Evolutionary conservation across 1,140 invertebrate species (phyloP), one percentile per base, ranked within the genome.

Genomic region (Conopomorpha cramerella): DNA sequence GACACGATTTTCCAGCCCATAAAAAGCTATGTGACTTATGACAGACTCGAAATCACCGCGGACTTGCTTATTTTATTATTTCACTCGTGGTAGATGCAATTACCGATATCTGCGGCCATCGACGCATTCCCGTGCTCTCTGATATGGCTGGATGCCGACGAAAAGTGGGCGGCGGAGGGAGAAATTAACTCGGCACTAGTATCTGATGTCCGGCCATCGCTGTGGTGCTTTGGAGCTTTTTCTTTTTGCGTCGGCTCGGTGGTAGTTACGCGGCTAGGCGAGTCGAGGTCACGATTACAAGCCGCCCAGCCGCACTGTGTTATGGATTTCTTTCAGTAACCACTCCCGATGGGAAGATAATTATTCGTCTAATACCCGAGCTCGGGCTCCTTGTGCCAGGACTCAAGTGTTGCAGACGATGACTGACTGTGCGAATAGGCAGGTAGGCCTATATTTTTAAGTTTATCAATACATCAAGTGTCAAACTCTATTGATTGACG

Each of bases 41-140:
- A 23, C 4, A 23, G 19, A 10, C 10, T 4, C 10, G 4, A 10
- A 23, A 23, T 23, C 19, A 10, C 4, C 19, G 4, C 19, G 19
- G 37, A 43, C 33, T 16, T 26, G 30, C 39, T 46, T 38, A 46
- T 48, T 45, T 46, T 48, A 46, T 55, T 49, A 43, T 53, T 46
- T 45, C 43, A 44, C 46, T 51, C 42, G 36, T 36, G 42, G 41
- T 43, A 49, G 58, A 61, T 64, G 50, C 49, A 57, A 64, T 64
- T 64, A 60, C 48, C 39, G 55, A 55, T 58, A 59, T 4, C 44
- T 35, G 37, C 23, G 38, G 38, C 32, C 27, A 43, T 40, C 41
- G 43, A 43, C 14, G 12, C 12, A 40, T 23, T 23, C 42, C 34
- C 39, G 23, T 19, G 43, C 36, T 36, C 41, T 36, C 43, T 36